Base-by-base conservation (phyloP, 2,797 vertebrate genomes). In the Sylvia borin region DNA sequence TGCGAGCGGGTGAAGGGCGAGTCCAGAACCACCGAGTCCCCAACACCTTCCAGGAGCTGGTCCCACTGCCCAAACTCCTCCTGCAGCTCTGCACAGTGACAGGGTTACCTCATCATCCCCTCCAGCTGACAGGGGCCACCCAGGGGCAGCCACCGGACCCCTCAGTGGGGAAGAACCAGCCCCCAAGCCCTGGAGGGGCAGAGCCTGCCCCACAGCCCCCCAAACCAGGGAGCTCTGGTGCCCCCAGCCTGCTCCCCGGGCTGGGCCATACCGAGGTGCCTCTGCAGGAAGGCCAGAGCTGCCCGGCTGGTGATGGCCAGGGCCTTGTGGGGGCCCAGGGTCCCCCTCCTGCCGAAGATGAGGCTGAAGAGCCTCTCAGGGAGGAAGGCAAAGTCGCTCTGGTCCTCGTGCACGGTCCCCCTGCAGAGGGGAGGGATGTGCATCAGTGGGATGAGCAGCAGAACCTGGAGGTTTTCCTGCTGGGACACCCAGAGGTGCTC, bases 261-360 rank as follows among this genome's bases (percentile, higher is more conserved):
- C 85, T 1, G 2, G 2, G 9, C 42, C 96, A 14, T 97, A 98
- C 98, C 40, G 3, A 98, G 97, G 45, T 98, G 98, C 43, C 97
- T 98, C 25, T 98, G 97, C 78, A 98, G 96, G 96, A 98, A 98
- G 79, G 97, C 97, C 87, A 98, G 84, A 60, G 98, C 91, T 1
- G 97, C 97, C 64, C 3, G 73, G 68, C 92, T 96, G 82, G 96
- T 95, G 65, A 96, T 93, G 73, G 97, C 72, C 85, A 98, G 96
- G 21, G 95, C 94, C 84, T 92, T 60, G 36, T 87, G 93, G 38
- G 98, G 98, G 60, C 98, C 93, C 8, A 98, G 94, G 79, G 78
- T 96, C 13, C 97, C 98, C 75, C 92, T 97, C 2, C 18, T 42
- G 1, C 85, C 50, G 3, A 97, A 95, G 81, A 98, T n/a, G 80